A percentile compares a stretch with the other conserved stretches of the same genome.
phyloP scores from a whole-genome alignment of 2,888 invertebrate genomes.

The Drosophila helvetica region DNA sequence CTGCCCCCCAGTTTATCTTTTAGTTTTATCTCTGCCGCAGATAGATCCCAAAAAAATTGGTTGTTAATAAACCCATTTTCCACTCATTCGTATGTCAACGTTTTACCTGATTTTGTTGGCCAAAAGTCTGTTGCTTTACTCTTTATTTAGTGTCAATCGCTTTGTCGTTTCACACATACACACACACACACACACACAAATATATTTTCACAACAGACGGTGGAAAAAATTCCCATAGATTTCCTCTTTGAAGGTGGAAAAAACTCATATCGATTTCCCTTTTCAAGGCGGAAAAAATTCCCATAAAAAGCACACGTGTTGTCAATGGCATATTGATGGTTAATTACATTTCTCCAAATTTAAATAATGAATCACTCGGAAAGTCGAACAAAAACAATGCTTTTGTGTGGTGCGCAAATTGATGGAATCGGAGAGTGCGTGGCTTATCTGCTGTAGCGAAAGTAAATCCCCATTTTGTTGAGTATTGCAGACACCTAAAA shows the following conservation, averaged over 20 bases:
- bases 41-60: constrained; percentile 44
- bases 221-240: constrained; percentile 8
- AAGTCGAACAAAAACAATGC: not conserved
- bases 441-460: constrained; percentile 1
- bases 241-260: not conserved
- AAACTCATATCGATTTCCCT: not conserved
- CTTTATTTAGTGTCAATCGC: constrained; percentile 45
- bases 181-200: too few species aligned
- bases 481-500: not conserved
- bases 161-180: constrained; percentile 12
- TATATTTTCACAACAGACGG: too few species aligned
- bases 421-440: not conserved
- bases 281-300: constrained; percentile 5
- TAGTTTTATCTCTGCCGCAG: constrained; percentile 51
- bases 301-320: constrained; percentile 23
- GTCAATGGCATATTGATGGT: constrained; percentile 45
- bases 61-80: constrained; percentile 70
- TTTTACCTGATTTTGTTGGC: constrained; percentile 20
- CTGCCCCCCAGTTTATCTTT: constrained; percentile 23
- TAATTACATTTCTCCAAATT: constrained; percentile 43
- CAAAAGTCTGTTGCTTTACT: not conserved
- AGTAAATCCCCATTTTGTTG: not conserved
- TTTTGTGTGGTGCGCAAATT: constrained; percentile 11
- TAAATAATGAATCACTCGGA: constrained; percentile 30
- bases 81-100: constrained; percentile 59